phyloP scores from a whole-genome alignment of 2,888 invertebrate genomes.

The Orthosia gothica region DNA sequence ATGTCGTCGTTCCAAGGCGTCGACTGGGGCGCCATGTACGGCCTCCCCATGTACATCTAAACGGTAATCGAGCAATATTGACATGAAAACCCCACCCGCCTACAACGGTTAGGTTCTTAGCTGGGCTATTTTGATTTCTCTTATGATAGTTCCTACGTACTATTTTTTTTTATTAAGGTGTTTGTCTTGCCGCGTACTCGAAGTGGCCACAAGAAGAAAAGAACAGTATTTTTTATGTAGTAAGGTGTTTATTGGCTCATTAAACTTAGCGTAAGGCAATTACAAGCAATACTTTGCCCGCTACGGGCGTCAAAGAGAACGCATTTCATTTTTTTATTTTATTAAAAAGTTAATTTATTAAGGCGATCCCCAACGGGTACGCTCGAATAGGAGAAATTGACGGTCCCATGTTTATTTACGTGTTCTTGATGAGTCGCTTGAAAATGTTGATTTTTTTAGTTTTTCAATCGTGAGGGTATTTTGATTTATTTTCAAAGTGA shows the following conservation, averaged over 20 bases:
- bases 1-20: constrained; percentile 98
- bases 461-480: constrained; percentile 49
- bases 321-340: constrained; percentile 84
- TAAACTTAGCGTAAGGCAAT: constrained; percentile 79
- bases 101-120: constrained; percentile 74
- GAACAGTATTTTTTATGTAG: constrained; percentile 81
- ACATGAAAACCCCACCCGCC: constrained; percentile 74
- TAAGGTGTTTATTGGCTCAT: constrained; percentile 78
- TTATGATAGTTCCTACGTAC: constrained; percentile 80
- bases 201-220: constrained; percentile 73
- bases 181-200: constrained; percentile 80
- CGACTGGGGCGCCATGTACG: constrained; percentile 98
- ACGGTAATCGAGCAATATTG: constrained; percentile 62
- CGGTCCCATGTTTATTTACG: constrained; percentile 53
- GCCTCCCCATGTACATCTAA: constrained; percentile 98
- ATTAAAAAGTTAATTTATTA: constrained; percentile 69
- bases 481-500: constrained; percentile 48
- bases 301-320: constrained; percentile 85
- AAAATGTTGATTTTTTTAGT: constrained; percentile 17
- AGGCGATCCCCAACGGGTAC: constrained; percentile 64
- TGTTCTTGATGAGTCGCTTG: constrained; percentile 47
- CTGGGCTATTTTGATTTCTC: constrained; percentile 71
- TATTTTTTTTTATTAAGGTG: constrained; percentile 72
- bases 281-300: constrained; percentile 80
- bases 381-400: constrained; percentile 56